A percentile compares a stretch with the other conserved stretches of the same genome.
Evolutionary conservation across 2,797 vertebrate genomes (phyloP).

Genomic region (Podarcis siculus): DNA sequence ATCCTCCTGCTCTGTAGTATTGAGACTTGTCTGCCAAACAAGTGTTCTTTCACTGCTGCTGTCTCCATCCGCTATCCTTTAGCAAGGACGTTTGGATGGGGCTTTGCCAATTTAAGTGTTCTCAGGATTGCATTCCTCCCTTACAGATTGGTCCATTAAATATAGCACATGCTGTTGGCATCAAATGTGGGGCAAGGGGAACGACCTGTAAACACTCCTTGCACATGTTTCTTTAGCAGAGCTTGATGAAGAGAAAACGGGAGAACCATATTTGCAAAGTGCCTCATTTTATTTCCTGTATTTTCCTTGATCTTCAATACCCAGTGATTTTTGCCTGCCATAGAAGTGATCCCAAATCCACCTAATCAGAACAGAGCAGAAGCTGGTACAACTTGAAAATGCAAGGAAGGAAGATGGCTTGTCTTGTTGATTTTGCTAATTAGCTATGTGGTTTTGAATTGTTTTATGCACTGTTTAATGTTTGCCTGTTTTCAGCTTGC

Average conservation of each 20-base stretch:
- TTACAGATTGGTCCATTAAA: conserved; percentile 22
- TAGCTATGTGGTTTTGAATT: neutral
- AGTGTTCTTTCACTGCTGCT: neutral
- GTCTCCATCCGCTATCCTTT: neutral
- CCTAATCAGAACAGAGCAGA: neutral
- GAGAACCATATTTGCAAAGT: neutral
- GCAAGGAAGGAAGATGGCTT: neutral
- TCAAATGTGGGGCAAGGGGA: neutral
- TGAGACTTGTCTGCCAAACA: neutral
- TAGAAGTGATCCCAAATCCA: neutral
- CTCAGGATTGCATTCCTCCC: neutral
- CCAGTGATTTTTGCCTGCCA: neutral
- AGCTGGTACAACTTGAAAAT: neutral
- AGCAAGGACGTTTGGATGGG: neutral
- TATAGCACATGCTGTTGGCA: conserved; percentile 12
- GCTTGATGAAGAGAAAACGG: neutral
- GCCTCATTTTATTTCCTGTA: neutral
- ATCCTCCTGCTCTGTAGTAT: neutral
- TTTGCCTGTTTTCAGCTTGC: neutral
- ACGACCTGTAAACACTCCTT: neutral
- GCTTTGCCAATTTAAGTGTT: neutral
- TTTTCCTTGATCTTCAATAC: neutral
- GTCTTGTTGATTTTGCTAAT: neutral
- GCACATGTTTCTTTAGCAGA: neutral
- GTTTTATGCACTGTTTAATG: neutral